These are phyloP conservation scores for Tangara arthus DNA, from an alignment of 2,797 vertebrate genomes.

Conservation along the genomic window DNA sequence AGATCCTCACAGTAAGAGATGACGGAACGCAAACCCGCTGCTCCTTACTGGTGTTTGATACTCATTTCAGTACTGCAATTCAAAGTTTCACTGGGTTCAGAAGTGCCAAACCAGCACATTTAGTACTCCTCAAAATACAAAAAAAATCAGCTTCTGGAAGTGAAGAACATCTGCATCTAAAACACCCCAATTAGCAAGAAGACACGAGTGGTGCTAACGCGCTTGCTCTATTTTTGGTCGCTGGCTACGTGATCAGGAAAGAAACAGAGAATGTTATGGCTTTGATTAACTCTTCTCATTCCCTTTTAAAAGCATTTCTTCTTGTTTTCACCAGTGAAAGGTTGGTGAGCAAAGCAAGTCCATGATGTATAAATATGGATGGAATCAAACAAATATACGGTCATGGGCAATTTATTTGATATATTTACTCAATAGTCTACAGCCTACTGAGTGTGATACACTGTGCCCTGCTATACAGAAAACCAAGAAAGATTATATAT, in stretches of 20 bases:
- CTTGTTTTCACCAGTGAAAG: not conserved
- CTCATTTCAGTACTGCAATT: constrained; percentile 61
- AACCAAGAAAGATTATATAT: not conserved
- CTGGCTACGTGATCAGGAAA: constrained; percentile 63
- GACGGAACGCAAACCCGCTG: not conserved
- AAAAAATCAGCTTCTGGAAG: constrained; percentile 62
- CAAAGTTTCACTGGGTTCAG: constrained; percentile 72
- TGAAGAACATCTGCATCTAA: constrained; percentile 81
- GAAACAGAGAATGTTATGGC: not conserved
- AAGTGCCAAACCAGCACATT: constrained; percentile 79
- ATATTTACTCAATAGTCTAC: not conserved
- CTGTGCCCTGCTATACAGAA: not conserved
- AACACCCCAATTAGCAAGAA: constrained; percentile 75
- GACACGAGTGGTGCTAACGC: constrained; percentile 66
- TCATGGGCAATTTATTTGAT: not conserved
- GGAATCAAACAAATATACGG: not conserved
- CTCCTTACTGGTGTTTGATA: constrained; percentile 49
- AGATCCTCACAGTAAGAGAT: not conserved
- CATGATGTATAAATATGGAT: not conserved
- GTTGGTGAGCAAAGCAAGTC: not conserved
- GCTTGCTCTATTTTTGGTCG: constrained; percentile 74
- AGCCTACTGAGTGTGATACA: not conserved
- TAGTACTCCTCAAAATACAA: constrained; percentile 30
- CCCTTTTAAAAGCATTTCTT: not conserved
- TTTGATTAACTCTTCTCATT: constrained; percentile 46